Percentiles rank a stretch among this genome's conserved stretches.
phyloP scores from a whole-genome alignment of 2,888 invertebrate genomes.

The Hemistola chrysoprasaria region DNA sequence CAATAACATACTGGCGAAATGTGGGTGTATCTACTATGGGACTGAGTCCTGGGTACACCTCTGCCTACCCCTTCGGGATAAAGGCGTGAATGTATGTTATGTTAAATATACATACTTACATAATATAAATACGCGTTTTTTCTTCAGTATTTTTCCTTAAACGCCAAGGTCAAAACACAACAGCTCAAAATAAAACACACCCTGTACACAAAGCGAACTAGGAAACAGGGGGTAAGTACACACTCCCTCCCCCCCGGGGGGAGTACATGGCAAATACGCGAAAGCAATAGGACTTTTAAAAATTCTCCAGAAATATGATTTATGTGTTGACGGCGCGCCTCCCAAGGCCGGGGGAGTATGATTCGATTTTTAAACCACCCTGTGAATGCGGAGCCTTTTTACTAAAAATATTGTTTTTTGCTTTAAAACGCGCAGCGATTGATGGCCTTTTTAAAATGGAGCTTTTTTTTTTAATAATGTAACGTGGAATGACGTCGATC shows the following conservation, averaged over 20 bases:
- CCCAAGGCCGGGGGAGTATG: slow-evolving; percentile 78
- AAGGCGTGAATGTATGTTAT: no score
- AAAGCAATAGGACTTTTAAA: slow-evolving; percentile 83
- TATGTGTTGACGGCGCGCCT: slow-evolving; percentile 81
- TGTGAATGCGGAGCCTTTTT: slow-evolving; percentile 49
- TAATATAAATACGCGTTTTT: no score
- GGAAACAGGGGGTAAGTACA: slow-evolving; percentile 82
- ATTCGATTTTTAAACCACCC: slow-evolving; percentile 81
- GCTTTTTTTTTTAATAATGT: neutral
- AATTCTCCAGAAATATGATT: slow-evolving; percentile 83
- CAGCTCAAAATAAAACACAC: slow-evolving; percentile 37
- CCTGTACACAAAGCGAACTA: slow-evolving; percentile 66
- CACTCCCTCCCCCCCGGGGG: slow-evolving; percentile 62
- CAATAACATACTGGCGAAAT: no score
- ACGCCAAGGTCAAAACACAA: slow-evolving; percentile 42
- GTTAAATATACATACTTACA: no score
- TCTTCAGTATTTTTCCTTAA: no score
- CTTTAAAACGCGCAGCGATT: slow-evolving; percentile 31
- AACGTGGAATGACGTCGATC: no score
- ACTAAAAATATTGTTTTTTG: slow-evolving; percentile 51
- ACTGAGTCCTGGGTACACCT: no score
- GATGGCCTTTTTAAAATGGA: slow-evolving; percentile 21
- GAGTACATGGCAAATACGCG: slow-evolving; percentile 83
- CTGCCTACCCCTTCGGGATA: no score
- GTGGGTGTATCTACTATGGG: no score